Evolutionary conservation across 2,797 vertebrate species (phyloP).

Genomic region (Odontamblyopus rebecca): DNA sequence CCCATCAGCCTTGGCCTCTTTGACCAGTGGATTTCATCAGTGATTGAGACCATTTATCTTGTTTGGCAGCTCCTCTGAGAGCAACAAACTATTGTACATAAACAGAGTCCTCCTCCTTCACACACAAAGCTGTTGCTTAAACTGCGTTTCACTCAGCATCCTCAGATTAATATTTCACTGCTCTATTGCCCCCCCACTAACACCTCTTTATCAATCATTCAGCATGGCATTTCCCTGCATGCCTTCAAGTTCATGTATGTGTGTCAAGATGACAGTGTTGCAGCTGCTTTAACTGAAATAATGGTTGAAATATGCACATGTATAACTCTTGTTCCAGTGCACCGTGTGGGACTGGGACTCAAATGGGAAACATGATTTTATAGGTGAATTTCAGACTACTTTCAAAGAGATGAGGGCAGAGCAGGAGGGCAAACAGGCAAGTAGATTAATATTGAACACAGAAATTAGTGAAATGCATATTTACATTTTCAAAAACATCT

Average conservation of each 20-base stretch:
- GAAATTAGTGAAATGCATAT: neutral
- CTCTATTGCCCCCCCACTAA: constrained; percentile 77
- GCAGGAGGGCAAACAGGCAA: constrained; percentile 95
- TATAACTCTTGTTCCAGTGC: constrained; percentile 78
- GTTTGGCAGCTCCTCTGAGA: constrained; percentile 48
- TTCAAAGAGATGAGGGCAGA: constrained; percentile 93
- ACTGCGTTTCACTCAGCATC: constrained; percentile 69
- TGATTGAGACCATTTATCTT: constrained; percentile 67
- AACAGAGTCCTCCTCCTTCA: constrained; percentile 15
- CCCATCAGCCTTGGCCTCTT: constrained; percentile 12
- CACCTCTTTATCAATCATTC: constrained; percentile 79
- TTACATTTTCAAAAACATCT: constrained; percentile 18
- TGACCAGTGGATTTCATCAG: constrained; percentile 38
- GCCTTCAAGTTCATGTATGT: constrained; percentile 37
- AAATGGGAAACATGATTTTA: constrained; percentile 98
- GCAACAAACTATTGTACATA: constrained; percentile 40
- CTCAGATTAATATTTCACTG: constrained; percentile 82
- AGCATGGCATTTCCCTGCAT: constrained; percentile 76
- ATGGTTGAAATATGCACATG: constrained; percentile 15
- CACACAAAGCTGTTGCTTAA: constrained; percentile 54
- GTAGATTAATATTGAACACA: neutral
- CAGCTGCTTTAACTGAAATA: constrained; percentile 70
- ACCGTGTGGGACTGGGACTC: constrained; percentile 99
- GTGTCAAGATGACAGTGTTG: constrained; percentile 48
- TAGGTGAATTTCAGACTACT: constrained; percentile 94